A percentile compares a stretch with the other conserved stretches of the same genome.
Conservation (phyloP, 2,888 invertebrate species). For the Crioceris asparagi region DNA sequence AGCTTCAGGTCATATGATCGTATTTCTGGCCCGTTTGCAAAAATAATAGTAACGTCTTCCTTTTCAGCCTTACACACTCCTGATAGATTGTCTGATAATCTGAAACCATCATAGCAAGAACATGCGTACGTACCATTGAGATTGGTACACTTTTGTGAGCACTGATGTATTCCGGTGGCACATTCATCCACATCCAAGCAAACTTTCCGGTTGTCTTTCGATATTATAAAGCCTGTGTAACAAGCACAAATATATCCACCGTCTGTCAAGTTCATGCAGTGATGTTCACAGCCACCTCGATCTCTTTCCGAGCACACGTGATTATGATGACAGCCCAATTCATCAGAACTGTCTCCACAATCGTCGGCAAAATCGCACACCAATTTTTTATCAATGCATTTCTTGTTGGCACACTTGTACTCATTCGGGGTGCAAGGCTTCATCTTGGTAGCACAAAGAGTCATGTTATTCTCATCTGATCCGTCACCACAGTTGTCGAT, state of each 20-base stretch:
- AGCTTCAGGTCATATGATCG: conserved; percentile 54
- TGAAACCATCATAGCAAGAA: conserved; percentile 74
- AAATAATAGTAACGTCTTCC: conserved; percentile 57
- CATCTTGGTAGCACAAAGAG: conserved; percentile 66
- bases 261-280: conserved; percentile 74
- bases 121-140: conserved; percentile 84
- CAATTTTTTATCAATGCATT: conserved; percentile 67
- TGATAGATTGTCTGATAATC: conserved; percentile 60
- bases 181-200: conserved; percentile 91
- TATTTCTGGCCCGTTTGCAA: conserved; percentile 81
- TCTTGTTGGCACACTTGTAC: conserved; percentile 80
- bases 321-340: conserved; percentile 74
- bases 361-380: conserved; percentile 86
- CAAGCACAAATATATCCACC: conserved; percentile 87
- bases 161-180: conserved; percentile 67
- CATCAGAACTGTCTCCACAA: conserved; percentile 84
- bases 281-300: conserved; percentile 83
- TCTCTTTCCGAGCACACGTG: conserved; percentile 47
- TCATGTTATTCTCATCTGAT: conserved; percentile 92
- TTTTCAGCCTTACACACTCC: conserved; percentile 71
- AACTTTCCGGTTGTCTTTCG: conserved; percentile 66
- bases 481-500: conserved; percentile 91
- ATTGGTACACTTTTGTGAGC: conserved; percentile 89
- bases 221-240: conserved; percentile 74
- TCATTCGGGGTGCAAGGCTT: conserved; percentile 67